Evolutionary conservation across 2,797 vertebrate genomes (phyloP).

Genomic region (Onychomys leucogaster): DNA sequence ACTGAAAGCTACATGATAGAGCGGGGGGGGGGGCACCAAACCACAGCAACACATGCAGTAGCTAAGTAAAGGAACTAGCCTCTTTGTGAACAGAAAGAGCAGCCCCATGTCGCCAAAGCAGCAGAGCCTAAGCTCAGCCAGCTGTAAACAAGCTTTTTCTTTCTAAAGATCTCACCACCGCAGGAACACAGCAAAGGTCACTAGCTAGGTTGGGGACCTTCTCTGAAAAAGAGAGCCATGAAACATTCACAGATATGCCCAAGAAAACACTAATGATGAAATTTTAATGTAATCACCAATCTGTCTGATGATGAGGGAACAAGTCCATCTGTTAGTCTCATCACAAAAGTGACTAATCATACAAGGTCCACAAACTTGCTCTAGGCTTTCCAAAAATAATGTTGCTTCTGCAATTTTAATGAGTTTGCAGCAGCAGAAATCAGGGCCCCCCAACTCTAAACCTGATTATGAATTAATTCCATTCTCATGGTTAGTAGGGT

Average conservation of each 20-base stretch:
- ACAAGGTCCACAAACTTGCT: constrained; percentile 36
- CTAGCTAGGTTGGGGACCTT: constrained; percentile 78
- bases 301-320: constrained; percentile 57
- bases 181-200: constrained; percentile 86
- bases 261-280: constrained; percentile 74
- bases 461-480: constrained; percentile 27
- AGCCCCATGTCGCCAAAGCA: constrained; percentile 58
- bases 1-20: neutral
- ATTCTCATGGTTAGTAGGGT: neutral
- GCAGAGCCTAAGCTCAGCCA: constrained; percentile 80
- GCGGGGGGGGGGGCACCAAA: neutral
- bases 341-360: constrained; percentile 67
- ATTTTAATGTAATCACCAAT: constrained; percentile 71
- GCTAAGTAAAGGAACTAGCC: constrained; percentile 76
- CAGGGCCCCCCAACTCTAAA: neutral
- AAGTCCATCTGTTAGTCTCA: constrained; percentile 62
- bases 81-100: constrained; percentile 73
- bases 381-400: constrained; percentile 57
- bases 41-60: neutral
- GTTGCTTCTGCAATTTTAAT: constrained; percentile 52
- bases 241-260: constrained; percentile 75
- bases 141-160: constrained; percentile 51
- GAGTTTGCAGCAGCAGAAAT: constrained; percentile 52
- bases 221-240: constrained; percentile 80
- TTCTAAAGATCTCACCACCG: constrained; percentile 81